These are phyloP conservation scores for Linepithema humile DNA, from an alignment of 1,140 invertebrate genomes.

Conservation along the genomic window DNA sequence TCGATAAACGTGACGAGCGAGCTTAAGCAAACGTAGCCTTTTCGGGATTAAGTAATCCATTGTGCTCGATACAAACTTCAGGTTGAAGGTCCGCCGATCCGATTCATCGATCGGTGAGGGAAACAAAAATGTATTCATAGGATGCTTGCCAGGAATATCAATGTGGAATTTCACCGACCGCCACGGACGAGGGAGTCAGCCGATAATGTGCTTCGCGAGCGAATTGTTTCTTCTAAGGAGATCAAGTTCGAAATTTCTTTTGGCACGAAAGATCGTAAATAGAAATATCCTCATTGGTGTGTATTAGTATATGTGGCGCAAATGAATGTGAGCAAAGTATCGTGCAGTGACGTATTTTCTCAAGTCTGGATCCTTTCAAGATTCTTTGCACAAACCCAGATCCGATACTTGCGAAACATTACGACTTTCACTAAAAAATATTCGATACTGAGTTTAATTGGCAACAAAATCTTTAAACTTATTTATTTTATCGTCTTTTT, in stretches of 20 bases:
- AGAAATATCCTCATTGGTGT: not conserved
- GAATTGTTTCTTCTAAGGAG: slow-evolving; percentile 31
- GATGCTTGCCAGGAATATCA: slow-evolving; percentile 37
- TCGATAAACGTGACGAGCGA: slow-evolving; percentile 40
- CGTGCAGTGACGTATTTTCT: not conserved
- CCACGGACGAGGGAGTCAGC: no score
- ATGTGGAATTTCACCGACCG: not conserved
- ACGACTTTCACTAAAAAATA: not conserved
- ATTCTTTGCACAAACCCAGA: not conserved
- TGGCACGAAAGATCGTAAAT: slow-evolving; percentile 32
- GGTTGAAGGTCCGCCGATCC: not conserved
- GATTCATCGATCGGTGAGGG: not conserved
- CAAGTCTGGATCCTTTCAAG: slow-evolving; percentile 30
- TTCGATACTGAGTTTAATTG: not conserved
- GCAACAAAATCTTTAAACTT: not conserved
- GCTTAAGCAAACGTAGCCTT: not conserved
- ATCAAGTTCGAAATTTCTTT: slow-evolving; percentile 48
- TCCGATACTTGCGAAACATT: not conserved
- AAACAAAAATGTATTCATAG: not conserved
- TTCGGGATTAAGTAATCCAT: slow-evolving; percentile 55
- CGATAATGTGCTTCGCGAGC: not conserved
- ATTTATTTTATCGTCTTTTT: not conserved
- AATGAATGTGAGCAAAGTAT: not conserved
- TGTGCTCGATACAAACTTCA: not conserved
- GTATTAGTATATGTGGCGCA: not conserved